Conservation (phyloP, 2,888 invertebrate species). For the Poecilus cupreus region DNA sequence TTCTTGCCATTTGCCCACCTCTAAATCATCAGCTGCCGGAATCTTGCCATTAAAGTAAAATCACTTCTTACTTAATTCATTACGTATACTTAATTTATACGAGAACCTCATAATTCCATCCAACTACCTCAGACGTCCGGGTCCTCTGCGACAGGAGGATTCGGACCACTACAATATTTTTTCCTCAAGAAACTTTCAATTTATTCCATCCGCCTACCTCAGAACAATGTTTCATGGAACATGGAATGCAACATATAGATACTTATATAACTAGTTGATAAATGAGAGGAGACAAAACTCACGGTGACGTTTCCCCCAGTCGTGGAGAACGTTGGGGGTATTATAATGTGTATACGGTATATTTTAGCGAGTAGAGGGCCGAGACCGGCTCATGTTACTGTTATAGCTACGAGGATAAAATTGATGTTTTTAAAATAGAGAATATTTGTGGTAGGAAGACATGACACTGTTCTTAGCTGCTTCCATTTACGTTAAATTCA, state of each 20-base stretch:
- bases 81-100: constrained; percentile 43
- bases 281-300: constrained; percentile 10
- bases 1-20: constrained; percentile 9
- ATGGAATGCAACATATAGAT: constrained; percentile 25
- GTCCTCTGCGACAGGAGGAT: neutral
- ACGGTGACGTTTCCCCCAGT: constrained; percentile 9
- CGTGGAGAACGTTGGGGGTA: neutral
- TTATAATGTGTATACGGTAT: constrained; percentile 59
- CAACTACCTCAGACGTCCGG: constrained; percentile 74
- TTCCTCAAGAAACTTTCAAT: constrained; percentile 65
- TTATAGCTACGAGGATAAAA: constrained; percentile 51
- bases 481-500: constrained; percentile 42
- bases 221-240: constrained; percentile 67
- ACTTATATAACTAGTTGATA: constrained; percentile 26
- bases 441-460: constrained; percentile 56
- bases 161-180: constrained; percentile 61
- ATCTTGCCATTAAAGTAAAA: constrained; percentile 46
- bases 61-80: constrained; percentile 19
- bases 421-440: constrained; percentile 54
- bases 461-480: constrained; percentile 57
- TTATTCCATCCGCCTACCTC: constrained; percentile 85
- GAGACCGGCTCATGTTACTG: constrained; percentile 44
- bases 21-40: constrained; percentile 41
- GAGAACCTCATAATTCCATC: constrained; percentile 74
- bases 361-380: constrained; percentile 55